Evolutionary conservation across 1,140 invertebrate genomes (phyloP), one percentile per base, ranked within the genome.

Genomic region (Heliconius himera): DNA sequence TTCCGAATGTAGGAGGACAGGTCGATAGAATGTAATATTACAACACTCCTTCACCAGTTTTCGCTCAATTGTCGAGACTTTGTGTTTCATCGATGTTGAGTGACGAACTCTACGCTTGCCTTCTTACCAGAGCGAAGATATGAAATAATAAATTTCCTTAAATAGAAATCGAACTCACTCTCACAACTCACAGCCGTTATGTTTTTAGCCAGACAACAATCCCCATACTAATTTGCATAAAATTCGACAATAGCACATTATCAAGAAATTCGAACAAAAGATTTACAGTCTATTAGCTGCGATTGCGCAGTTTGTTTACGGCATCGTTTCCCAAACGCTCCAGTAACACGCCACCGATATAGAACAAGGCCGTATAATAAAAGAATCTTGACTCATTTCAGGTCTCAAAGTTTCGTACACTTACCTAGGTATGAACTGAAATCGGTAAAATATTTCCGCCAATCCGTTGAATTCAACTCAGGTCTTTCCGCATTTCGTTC

Each of bases 391-490:
- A 94, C 85, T 92, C 91, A 94, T 87, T 81, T 71, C 81, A 73
- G 80, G 85, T 90, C 82, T 81, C 76, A 82, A 79, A 81, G 80
- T 84, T 73, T 79, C 77, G 54, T 83, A 36, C 78, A 94, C 94
- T 95, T 86, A 95, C 94, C 94, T 70, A 95, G 88, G 84, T 95
- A 95, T 56, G 93, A 90, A 81, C 91, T 93, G 88, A 95, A 95
- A 85, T 95, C 93, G 26, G 84, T 88, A 84, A 95, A 95, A 87
- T 95, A 95, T 73, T 89, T 89, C 82, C 90, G 91, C 94, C 94
- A 95, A 76, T 95, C 90, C 18, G 87, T 83, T 60, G 88, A 87
- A 74, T 78, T 83, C 56, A 92, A 81, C 38, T 93, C 91, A 1
- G 90, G 89, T 60, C 89, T 89, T 73, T 83, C 88, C n/a, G 88